Base-by-base conservation (phyloP, 2,888 invertebrate genomes). In the Lasioglossum figueresi region DNA sequence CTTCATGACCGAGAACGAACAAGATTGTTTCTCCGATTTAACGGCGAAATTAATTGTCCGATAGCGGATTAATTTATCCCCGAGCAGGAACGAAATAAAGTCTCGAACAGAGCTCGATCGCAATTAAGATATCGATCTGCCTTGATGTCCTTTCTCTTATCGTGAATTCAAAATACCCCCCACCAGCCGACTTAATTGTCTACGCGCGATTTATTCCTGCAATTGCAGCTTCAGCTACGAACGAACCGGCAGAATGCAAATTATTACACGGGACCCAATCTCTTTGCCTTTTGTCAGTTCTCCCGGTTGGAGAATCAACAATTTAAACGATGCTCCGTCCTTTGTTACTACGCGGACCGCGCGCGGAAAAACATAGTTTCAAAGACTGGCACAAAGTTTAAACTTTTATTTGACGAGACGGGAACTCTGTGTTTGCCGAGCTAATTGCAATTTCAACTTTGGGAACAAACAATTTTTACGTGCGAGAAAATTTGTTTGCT, bases 101-200 rank as follows among this genome's bases (percentile, higher is more conserved):
- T 48, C 76, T 56, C n/a, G 31, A 14, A 23, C 76, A 56, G 12
- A 66, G 43, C 48, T 63, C 56, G 77, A 85, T 86, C 66, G 71
- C 82, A 85, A 86, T 76, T 72, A 79, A 78, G 78, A 85, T 85
- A 85, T 76, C 75, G 85, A 86, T 86, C 66, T 48, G 16, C n/a
- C 12, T 8, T 19, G 31, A 52, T 45, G 75, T 63, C 59, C 56
- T 52, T 76, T 80, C 63, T 66, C 71, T 76, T 79, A 75, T 72
- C 75, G 79, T 16, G 52, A 56, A 79, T 76, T 43, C 75, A 45
- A 70, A 79, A 79, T 70, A 63, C 14, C 37, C 19, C 40, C 71
- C 45, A 43, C 43, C 70, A 23, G 31, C 45, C 77, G 43, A 12
- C 59, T 59, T 59, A 79, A 79, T 80, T 76, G 75, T 83, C 45